A percentile compares a stretch with the other conserved stretches of the same genome.
Conservation (phyloP, 2,888 invertebrate species). For the Epinotia bilunana region DNA sequence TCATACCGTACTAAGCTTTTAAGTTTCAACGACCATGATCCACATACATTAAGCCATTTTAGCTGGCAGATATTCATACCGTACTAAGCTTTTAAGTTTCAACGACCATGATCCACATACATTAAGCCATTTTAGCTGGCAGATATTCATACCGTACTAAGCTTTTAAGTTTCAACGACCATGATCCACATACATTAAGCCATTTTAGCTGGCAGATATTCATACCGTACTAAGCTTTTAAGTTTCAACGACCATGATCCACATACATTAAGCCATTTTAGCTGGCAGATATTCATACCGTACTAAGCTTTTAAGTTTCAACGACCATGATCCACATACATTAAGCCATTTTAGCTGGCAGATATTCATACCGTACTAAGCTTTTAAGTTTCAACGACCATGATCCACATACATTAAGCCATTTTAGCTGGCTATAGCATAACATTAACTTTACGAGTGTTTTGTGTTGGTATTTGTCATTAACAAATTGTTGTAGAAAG, state of each 20-base stretch:
- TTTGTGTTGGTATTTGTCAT: neutral
- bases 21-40: neutral
- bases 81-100: neutral
- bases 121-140: neutral
- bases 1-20: neutral
- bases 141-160: neutral
- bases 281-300: neutral
- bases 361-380: neutral
- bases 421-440: too few species aligned
- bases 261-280: too few species aligned
- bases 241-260: neutral
- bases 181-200: too few species aligned
- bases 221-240: neutral
- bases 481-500: too few species aligned
- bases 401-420: too few species aligned
- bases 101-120: too few species aligned
- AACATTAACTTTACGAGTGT: too few species aligned
- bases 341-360: neutral
- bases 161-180: neutral
- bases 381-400: neutral
- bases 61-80: neutral
- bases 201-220: neutral
- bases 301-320: neutral
- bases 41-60: too few species aligned
- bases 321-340: too few species aligned